Evolutionary conservation across 2,113 vertebrate species (phyloP).

Genomic region (Geothlypis trichas): DNA sequence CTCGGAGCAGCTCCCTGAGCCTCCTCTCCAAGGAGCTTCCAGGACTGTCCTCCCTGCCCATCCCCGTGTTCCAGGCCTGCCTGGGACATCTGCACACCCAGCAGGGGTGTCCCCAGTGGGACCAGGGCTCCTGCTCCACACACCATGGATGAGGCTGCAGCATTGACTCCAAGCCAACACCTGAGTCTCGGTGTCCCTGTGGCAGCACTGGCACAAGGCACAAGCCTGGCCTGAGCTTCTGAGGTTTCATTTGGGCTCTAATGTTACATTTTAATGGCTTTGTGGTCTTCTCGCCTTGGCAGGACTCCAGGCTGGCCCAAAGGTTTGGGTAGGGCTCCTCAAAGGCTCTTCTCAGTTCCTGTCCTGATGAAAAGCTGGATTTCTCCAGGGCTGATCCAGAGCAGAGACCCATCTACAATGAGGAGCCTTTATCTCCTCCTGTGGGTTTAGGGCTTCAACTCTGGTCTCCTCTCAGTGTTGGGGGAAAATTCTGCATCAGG

Average conservation of each 20-base stretch:
- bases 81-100: neutral
- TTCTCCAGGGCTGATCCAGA: neutral
- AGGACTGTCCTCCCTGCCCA: neutral
- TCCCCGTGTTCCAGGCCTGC: neutral
- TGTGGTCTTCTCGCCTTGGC: neutral
- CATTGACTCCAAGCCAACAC: accelerated
- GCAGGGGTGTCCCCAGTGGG: neutral
- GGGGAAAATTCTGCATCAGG: neutral
- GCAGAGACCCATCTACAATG: neutral
- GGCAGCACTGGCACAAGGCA: neutral
- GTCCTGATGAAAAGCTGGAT: neutral
- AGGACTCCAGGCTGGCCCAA: neutral
- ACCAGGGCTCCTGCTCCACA: neutral
- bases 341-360: neutral
- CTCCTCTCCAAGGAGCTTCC: neutral
- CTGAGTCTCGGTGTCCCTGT: neutral
- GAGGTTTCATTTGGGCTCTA: neutral
- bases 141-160: accelerated
- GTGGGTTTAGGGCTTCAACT: neutral
- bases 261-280: neutral
- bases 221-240: neutral
- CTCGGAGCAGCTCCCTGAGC: neutral
- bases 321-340: neutral
- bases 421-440: neutral
- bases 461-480: neutral